Conservation (phyloP, 2,888 invertebrate genomes). For the Tyria jacobaeae region DNA sequence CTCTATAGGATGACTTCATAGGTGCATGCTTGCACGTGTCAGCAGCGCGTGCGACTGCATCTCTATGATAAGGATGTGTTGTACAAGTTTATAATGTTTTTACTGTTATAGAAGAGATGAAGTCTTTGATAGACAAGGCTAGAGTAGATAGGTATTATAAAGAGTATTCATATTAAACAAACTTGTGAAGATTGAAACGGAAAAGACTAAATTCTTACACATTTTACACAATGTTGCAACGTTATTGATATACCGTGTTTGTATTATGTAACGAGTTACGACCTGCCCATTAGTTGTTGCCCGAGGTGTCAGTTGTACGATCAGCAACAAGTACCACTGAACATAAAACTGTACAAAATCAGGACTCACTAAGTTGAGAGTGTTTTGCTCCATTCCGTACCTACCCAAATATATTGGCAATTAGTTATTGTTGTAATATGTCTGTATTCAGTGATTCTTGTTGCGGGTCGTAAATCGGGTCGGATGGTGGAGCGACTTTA, state of each 20-base stretch:
- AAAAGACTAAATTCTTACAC: constrained; percentile 85
- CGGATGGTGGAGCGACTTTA: constrained; percentile 46
- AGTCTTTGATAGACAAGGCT: constrained; percentile 84
- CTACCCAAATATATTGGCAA: neutral
- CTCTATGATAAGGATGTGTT: constrained; percentile 52
- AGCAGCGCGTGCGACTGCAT: constrained; percentile 39
- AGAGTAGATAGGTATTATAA: constrained; percentile 83
- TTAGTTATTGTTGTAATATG: neutral
- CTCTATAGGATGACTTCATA: constrained; percentile 34
- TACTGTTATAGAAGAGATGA: constrained; percentile 80
- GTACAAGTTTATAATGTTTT: constrained; percentile 77
- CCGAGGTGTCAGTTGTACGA: constrained; percentile 20
- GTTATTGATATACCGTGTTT: constrained; percentile 78
- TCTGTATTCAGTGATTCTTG: neutral
- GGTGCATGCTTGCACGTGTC: constrained; percentile 23
- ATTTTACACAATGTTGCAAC: constrained; percentile 83
- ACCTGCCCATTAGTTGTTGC: constrained; percentile 55
- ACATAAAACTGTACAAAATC: neutral
- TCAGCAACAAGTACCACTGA: neutral
- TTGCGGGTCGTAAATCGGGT: constrained; percentile 2
- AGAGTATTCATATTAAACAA: constrained; percentile 79
- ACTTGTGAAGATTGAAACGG: constrained; percentile 84
- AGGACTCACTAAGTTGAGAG: neutral
- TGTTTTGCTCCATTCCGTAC: neutral
- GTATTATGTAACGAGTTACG: constrained; percentile 70